Base-by-base conservation (phyloP, 1,140 invertebrate genomes). In the Nilaparvata lugens region DNA sequence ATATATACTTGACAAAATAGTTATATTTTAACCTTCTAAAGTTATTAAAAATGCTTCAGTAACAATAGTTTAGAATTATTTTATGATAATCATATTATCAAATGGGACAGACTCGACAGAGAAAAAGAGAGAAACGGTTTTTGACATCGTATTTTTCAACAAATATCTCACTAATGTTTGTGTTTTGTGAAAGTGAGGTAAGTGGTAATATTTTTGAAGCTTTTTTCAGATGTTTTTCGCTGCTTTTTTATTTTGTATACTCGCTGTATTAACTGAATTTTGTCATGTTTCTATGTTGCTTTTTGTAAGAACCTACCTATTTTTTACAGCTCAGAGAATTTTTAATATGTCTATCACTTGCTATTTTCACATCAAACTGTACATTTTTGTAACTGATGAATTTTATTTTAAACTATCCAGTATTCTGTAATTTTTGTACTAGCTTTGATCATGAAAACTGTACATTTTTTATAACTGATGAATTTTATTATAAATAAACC, bases 401-500 rank as follows among this genome's bases (percentile, higher is more conserved):
- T 21, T 62, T 64, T 58, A 45, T 19, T 48, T 56, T 62, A 54
- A 62, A 58, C 56, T 18, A 43, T 16, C 21, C 52, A 51, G 9
- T 14, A 43, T 56, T 19, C 31, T 56, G 13, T 23, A 28, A 38
- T 45, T 62, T 52, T 62, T 53, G 31, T n/a, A n/a, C n/a, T n/a
- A n/a, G n/a, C n/a, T n/a, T n/a, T n/a, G n/a, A n/a, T n/a, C n/a
- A n/a, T n/a, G n/a, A n/a, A 56, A 45, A 63, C 52, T 53, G 31
- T 58, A 58, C 35, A 55, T 61, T 63, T 45, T 58, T 14, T n/a
- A 31, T 24, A 4, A 55, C 40, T 57, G 24, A 43, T 52, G 24
- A 53, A 51, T 21, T 62, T 64, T 58, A 45, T 19, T 48, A 52
- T 62, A 54, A 62, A 58, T 61, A 13, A 43, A 14, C 21, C 52